phyloP scores from a whole-genome alignment of 2,113 vertebrate genomes.

The Planiliza haematocheilus region DNA sequence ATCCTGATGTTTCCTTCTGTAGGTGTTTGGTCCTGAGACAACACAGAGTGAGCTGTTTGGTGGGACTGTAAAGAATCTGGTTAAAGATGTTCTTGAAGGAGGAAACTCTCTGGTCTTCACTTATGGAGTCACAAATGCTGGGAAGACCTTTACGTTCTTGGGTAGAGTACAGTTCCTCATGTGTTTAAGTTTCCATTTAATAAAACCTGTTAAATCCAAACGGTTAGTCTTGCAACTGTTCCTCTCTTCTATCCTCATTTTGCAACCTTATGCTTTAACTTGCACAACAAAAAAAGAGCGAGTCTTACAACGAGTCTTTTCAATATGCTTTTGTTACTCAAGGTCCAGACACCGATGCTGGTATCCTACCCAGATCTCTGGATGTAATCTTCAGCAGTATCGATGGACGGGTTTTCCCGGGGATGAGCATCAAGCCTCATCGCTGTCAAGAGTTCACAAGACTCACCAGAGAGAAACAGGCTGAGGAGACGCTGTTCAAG shows the following conservation, averaged over 20 bases:
- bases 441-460: slow-evolving; percentile 87
- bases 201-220: too few species aligned
- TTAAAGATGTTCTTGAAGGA: slow-evolving; percentile 90
- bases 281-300: too few species aligned
- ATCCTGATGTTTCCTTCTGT: background rate
- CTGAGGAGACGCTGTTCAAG: slow-evolving; percentile 86
- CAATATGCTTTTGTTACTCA: background rate
- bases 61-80: slow-evolving; percentile 86
- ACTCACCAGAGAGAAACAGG: slow-evolving; percentile 86
- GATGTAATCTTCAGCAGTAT: slow-evolving; percentile 89
- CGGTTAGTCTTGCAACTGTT: too few species aligned
- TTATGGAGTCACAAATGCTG: slow-evolving; percentile 94
- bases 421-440: slow-evolving; percentile 90
- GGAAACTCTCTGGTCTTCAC: slow-evolving; percentile 93
- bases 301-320: too few species aligned
- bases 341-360: slow-evolving; percentile 90
- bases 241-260: too few species aligned
- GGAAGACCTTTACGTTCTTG: slow-evolving; percentile 96
- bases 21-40: slow-evolving; percentile 94
- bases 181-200: too few species aligned
- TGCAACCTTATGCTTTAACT: too few species aligned
- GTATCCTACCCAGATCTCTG: slow-evolving; percentile 91
- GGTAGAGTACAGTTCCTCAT: slow-evolving; percentile 77
- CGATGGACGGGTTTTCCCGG: slow-evolving; percentile 81
- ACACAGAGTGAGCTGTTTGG: slow-evolving; percentile 92